These are phyloP conservation scores for Ochropacha duplaris DNA, from an alignment of 2,888 invertebrate species.

Conservation along the genomic window DNA sequence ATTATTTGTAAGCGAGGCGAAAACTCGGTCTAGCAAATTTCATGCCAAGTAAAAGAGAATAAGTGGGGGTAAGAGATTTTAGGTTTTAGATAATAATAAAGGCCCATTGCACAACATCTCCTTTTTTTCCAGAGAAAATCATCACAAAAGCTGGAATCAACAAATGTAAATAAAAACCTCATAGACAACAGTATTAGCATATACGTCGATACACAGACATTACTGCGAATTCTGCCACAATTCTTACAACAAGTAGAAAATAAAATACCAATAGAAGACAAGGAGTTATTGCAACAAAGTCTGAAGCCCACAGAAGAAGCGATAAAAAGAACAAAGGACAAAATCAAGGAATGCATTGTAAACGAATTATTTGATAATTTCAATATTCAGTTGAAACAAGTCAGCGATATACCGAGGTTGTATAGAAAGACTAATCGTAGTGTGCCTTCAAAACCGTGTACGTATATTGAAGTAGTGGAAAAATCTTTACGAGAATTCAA, in stretches of 20 bases:
- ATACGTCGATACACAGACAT: conserved; percentile 56
- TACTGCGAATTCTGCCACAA: conserved; percentile 55
- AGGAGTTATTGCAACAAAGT: conserved; percentile 52
- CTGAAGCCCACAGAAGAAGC: conserved; percentile 52
- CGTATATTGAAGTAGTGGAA: conserved; percentile 88
- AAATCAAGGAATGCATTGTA: conserved; percentile 67
- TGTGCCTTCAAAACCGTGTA: conserved; percentile 90
- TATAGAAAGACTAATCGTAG: conserved; percentile 96
- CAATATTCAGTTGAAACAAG: conserved; percentile 87
- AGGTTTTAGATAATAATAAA: neutral
- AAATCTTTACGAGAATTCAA: conserved; percentile 84
- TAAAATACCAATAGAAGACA: conserved; percentile 51
- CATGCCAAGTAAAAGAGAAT: too few relatives aligned
- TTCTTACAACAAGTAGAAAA: conserved; percentile 52
- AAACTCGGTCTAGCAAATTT: too few relatives aligned
- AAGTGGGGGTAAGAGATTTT: neutral
- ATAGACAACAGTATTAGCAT: conserved; percentile 69
- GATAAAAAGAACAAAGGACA: conserved; percentile 50
- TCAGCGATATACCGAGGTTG: conserved; percentile 95
- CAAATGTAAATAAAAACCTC: conserved; percentile 58
- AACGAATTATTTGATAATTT: conserved; percentile 69
- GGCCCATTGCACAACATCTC: conserved; percentile 1
- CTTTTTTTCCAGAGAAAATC: conserved; percentile 53
- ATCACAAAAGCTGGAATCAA: conserved; percentile 51
- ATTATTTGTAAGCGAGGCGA: too few relatives aligned